phyloP scores from a whole-genome alignment of 2,797 vertebrate species.

The Lophius americanus region DNA sequence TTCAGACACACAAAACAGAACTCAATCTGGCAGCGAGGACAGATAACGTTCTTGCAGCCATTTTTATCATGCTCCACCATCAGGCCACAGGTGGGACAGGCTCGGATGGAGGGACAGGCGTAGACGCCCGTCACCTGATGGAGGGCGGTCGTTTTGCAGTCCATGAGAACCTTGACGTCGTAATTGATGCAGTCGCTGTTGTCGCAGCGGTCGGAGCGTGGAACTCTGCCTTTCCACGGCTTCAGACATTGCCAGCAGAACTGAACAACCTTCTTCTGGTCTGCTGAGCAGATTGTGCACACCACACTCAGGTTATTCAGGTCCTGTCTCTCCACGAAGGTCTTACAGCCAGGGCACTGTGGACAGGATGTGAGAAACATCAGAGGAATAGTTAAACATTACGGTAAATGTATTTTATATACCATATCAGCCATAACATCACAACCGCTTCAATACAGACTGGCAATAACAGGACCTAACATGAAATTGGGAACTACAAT shows the following conservation, averaged over 20 bases:
- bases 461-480: too few species aligned
- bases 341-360: constrained; percentile 78
- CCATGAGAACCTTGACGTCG: constrained; percentile 59
- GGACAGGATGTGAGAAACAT: background rate
- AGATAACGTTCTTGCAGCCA: constrained; percentile 81
- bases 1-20: constrained; percentile 86
- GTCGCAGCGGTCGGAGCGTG: constrained; percentile 67
- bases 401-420: too few species aligned
- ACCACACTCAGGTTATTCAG: constrained; percentile 62
- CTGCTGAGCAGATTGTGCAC: constrained; percentile 69
- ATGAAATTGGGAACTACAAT: too few species aligned
- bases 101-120: constrained; percentile 73
- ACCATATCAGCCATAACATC: too few species aligned
- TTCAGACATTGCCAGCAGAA: constrained; percentile 83
- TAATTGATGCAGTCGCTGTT: constrained; percentile 69
- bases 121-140: constrained; percentile 25
- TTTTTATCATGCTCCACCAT: constrained; percentile 76
- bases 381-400: fast-evolving
- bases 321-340: constrained; percentile 68
- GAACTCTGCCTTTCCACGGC: constrained; percentile 68
- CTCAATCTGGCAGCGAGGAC: constrained; percentile 75
- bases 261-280: background rate
- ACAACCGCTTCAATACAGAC: too few species aligned
- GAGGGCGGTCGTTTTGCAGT: constrained; percentile 46
- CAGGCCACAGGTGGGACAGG: constrained; percentile 80